Evolutionary conservation across 2,113 vertebrate genomes (phyloP).

Genomic region (Spheniscus mendiculus): DNA sequence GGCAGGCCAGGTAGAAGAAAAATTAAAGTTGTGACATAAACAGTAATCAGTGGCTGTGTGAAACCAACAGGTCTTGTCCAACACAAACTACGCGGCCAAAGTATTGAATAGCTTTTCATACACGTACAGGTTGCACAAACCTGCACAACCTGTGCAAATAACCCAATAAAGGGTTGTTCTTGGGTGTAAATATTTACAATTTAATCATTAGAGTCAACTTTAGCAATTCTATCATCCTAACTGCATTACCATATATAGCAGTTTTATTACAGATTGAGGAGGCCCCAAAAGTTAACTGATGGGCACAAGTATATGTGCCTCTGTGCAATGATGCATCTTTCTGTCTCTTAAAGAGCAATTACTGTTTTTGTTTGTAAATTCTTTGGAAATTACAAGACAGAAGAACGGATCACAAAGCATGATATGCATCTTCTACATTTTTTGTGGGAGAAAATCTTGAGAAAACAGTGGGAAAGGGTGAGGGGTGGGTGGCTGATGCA

Average conservation of each 20-base stretch:
- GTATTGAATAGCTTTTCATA: not conserved
- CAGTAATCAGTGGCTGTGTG: not conserved
- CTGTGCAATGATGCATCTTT: not conserved
- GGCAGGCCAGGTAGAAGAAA: not conserved
- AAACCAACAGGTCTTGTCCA: not conserved
- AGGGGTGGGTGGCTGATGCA: not conserved
- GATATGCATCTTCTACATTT: not conserved
- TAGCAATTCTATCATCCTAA: not conserved
- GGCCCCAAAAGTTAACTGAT: not conserved
- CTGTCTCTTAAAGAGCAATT: not conserved
- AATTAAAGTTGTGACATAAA: not conserved
- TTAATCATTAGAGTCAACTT: not conserved
- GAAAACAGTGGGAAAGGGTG: not conserved
- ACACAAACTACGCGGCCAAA: not conserved
- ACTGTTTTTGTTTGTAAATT: not conserved
- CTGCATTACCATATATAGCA: not conserved
- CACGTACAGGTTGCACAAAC: rapidly evolving
- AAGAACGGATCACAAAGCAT: not conserved
- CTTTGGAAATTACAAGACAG: not conserved
- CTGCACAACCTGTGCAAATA: not conserved
- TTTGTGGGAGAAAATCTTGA: not conserved
- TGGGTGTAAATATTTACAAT: not conserved
- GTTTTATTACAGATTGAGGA: not conserved
- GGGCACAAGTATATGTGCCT: not conserved
- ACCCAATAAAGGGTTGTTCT: not conserved